A percentile compares a stretch with the other conserved stretches of the same genome.
phyloP scores from a whole-genome alignment of 2,888 invertebrate genomes.

The Apamea sordens region DNA sequence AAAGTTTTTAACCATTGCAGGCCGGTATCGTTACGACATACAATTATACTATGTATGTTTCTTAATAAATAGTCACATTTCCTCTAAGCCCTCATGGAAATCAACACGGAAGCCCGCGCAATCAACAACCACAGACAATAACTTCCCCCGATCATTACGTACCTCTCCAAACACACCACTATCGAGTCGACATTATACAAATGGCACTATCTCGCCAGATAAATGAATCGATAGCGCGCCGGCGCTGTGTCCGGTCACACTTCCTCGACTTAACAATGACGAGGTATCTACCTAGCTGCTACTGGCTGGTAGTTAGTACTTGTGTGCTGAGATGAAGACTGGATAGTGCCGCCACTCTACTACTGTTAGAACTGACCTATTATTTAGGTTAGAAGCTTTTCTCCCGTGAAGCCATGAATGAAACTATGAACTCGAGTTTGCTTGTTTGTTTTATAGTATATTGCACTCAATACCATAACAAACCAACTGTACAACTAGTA shows the following conservation, averaged over 20 bases:
- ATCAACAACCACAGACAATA: slow-evolving; percentile 39
- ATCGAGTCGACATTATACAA: slow-evolving; percentile 55
- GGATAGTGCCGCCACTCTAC: slow-evolving; percentile 32
- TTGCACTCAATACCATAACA: not conserved
- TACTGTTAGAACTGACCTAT: slow-evolving; percentile 31
- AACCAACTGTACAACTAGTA: not conserved
- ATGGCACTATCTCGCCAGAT: slow-evolving; percentile 64
- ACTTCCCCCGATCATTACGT: slow-evolving; percentile 42
- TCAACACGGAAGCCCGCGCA: slow-evolving; percentile 29
- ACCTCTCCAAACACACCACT: slow-evolving; percentile 26
- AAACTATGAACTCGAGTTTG: not conserved
- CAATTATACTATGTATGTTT: not conserved
- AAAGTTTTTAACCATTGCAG: not conserved
- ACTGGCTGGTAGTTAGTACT: not conserved
- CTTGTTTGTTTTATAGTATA: not conserved
- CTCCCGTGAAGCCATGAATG: not conserved
- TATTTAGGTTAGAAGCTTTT: slow-evolving; percentile 19
- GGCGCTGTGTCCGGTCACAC: slow-evolving; percentile 67
- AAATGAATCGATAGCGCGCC: slow-evolving; percentile 75
- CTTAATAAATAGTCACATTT: not conserved
- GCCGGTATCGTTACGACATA: not conserved
- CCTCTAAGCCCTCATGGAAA: slow-evolving; percentile 21
- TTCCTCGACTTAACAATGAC: slow-evolving; percentile 56
- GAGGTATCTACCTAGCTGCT: slow-evolving; percentile 14
- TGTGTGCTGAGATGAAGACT: slow-evolving; percentile 25